phyloP scores from a whole-genome alignment of 2,797 vertebrate species.

The Leucoraja ocellata region DNA sequence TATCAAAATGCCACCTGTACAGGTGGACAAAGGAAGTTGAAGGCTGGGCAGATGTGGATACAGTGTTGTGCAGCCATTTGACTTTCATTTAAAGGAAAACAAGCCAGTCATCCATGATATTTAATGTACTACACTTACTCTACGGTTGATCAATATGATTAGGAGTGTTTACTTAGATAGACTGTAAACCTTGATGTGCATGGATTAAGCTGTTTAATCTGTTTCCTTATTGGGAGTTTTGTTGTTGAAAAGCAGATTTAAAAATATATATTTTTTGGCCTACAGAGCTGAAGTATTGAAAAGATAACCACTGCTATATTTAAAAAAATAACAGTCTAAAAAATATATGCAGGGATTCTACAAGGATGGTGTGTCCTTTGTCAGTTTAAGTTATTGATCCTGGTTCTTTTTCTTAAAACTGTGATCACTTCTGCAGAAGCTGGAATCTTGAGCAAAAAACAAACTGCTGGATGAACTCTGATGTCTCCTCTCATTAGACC shows the following conservation, averaged over 20 bases:
- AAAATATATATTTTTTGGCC: neutral
- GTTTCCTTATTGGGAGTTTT: neutral
- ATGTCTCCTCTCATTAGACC: no score
- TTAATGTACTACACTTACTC: neutral
- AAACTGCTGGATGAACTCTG: no score
- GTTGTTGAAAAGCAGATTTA: neutral
- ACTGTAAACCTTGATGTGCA: neutral
- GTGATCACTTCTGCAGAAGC: no score
- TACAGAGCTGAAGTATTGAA: neutral
- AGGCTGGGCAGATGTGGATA: neutral
- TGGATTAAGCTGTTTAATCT: neutral
- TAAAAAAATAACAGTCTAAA: no score
- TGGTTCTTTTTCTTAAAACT: no score
- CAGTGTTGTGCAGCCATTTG: neutral
- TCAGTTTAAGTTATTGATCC: no score
- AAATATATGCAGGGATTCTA: no score
- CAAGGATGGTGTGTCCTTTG: no score
- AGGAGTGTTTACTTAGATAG: neutral
- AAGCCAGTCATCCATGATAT: neutral
- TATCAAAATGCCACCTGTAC: neutral
- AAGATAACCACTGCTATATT: no score
- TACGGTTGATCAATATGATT: neutral
- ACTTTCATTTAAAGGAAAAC: neutral
- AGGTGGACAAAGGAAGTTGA: neutral
- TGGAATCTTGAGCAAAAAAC: no score